Conservation (phyloP, 2,797 vertebrate species). For the Crenuchus spilurus region DNA sequence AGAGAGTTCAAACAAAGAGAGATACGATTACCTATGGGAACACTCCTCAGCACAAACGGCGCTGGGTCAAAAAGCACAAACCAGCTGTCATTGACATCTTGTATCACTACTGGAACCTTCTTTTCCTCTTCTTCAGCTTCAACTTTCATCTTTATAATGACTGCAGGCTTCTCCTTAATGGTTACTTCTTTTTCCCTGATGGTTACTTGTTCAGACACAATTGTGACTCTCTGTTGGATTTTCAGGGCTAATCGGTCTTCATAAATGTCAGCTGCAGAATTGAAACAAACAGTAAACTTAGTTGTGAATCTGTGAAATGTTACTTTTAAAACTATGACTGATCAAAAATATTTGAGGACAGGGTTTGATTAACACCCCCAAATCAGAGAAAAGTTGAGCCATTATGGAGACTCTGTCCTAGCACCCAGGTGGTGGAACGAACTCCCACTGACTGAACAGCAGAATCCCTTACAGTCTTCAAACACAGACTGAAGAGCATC, state of each 20-base stretch:
- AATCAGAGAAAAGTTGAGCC: no score
- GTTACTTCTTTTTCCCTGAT: constrained; percentile 22
- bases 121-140: background rate
- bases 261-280: background rate
- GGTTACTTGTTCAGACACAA: constrained; percentile 2
- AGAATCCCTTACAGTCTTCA: no score
- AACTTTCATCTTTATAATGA: constrained; percentile 5
- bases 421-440: no score
- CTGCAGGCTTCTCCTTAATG: constrained; percentile 5
- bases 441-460: no score
- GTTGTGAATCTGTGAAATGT: no score
- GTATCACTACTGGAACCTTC: background rate
- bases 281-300: background rate
- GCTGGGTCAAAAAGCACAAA: constrained; percentile 23
- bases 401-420: no score
- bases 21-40: constrained; percentile 27
- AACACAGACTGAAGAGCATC: no score
- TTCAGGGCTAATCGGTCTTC: constrained; percentile 21
- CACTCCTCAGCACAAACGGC: constrained; percentile 23
- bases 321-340: no score
- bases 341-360: no score
- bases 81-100: constrained; percentile 38
- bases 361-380: no score
- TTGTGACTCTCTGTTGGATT: background rate
- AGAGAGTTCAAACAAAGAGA: no score